These are phyloP conservation scores for Maniola jurtina DNA, from an alignment of 1,140 invertebrate species.

Conservation along the genomic window DNA sequence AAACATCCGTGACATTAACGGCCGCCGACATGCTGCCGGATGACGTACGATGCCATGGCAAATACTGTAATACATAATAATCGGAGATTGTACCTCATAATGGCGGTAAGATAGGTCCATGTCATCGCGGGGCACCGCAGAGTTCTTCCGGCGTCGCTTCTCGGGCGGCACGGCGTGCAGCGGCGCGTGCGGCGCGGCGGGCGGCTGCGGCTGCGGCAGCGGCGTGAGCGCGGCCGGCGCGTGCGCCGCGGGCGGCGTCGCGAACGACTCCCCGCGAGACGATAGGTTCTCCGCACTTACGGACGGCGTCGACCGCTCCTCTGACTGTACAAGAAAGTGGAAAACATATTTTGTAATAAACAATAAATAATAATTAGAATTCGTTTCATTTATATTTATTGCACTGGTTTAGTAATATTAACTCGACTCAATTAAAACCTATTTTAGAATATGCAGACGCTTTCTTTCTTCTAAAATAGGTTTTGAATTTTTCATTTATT, in stretches of 20 bases:
- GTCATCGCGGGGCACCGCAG: conserved; percentile 57
- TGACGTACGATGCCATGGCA: too few species aligned
- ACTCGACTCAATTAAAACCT: too few species aligned
- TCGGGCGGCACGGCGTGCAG: conserved; percentile 48
- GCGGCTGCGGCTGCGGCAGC: conserved; percentile 45
- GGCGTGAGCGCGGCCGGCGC: conserved; percentile 46
- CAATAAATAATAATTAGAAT: neutral
- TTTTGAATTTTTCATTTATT: too few species aligned
- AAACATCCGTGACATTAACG: too few species aligned
- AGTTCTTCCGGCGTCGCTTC: conserved; percentile 72
- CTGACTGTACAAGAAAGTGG: conserved; percentile 44
- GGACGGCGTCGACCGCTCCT: conserved; percentile 71
- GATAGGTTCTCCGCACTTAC: conserved; percentile 75
- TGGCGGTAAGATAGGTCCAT: conserved; percentile 60
- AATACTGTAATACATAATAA: neutral
- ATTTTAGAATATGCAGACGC: too few species aligned
- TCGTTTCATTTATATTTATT: too few species aligned
- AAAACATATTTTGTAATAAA: neutral
- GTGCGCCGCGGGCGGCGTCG: conserved; percentile 63
- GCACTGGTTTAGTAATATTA: too few species aligned
- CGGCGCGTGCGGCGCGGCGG: conserved; percentile 41
- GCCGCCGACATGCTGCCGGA: too few species aligned
- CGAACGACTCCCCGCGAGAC: conserved; percentile 60
- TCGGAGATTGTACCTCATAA: conserved; percentile 51
- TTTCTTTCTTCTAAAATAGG: too few species aligned